Base-by-base conservation (phyloP, 2,113 vertebrate species). In the Dipodomys ordii region DNA sequence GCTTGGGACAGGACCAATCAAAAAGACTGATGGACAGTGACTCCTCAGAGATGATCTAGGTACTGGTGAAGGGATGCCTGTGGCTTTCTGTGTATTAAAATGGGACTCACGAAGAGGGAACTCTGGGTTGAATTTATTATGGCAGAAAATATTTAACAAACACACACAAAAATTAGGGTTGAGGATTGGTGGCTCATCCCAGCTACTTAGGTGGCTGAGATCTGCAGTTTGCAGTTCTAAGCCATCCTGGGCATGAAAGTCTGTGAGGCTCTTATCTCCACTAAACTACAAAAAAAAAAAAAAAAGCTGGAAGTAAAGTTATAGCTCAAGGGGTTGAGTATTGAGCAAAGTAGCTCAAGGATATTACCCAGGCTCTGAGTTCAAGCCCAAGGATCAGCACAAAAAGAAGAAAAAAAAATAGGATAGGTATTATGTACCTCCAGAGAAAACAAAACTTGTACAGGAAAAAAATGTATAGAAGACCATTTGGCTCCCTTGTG, bases 111-210 rank as follows among this genome's bases (percentile, higher is more conserved):
- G 60, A 79, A n/a, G 13, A 80, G 44, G 2, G 32, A 53, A 62
- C 69, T 69, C 57, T 82, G 44, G 20, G 53, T 44, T 82, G 64
- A 77, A 60, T 85, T 91, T 77, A 79, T 72, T n/a, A 90, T 64
- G 46, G 32, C 44, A 86, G 32, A 15, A 49, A 79, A 83, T 64
- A 64, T 9, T 76, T 62, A 88, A 28, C 62, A 64, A 90, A 87
- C 12, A 77, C 12, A 77, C 64, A 80, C 87, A 92, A 87, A 74
- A 57, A 13, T 57, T 57, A 57, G 53, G 53, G 53, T 18, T 53
- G 15, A 16, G 53, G 11, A 13, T 57, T 57, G 53, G 53, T 57
- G 53, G 12, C 15, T 57, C 53, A 57, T 57, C 53, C 53, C 15
- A 57, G 53, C 53, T 57, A 57, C 53, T 13, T 57, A 57, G 53